These are phyloP conservation scores for Acanthurus tractus DNA, from an alignment of 2,797 vertebrate species.

Conservation along the genomic window DNA sequence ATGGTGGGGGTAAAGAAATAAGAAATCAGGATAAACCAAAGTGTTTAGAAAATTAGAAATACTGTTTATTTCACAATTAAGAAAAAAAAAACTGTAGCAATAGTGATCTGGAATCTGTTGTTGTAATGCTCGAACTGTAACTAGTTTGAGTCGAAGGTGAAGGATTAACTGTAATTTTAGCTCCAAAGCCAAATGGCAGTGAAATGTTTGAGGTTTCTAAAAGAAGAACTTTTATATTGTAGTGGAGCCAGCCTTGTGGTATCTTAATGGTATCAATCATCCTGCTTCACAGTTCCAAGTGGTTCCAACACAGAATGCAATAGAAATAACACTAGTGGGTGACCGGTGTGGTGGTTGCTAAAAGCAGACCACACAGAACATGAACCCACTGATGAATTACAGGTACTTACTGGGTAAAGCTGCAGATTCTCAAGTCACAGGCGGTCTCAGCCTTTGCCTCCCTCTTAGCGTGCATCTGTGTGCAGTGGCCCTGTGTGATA, in stretches of 20 bases:
- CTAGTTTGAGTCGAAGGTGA: neutral
- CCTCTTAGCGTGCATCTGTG: conserved; percentile 53
- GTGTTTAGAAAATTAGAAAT: no score
- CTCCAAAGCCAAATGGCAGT: conserved; percentile 30
- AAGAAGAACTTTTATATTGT: conserved; percentile 2
- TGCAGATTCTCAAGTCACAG: conserved; percentile 51
- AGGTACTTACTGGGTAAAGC: conserved; percentile 54
- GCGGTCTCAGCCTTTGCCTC: conserved; percentile 52
- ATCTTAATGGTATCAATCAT: neutral
- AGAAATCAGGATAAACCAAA: no score
- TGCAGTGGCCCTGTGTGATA: conserved; percentile 52
- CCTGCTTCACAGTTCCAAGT: conserved; percentile 25
- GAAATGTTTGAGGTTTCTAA: conserved; percentile 35
- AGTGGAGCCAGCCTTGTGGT: no score
- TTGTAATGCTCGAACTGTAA: neutral
- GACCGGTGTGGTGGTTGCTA: conserved; percentile 24
- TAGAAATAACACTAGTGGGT: conserved; percentile 29
- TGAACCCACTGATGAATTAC: conserved; percentile 54
- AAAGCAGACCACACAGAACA: conserved; percentile 69
- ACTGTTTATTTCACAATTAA: no score
- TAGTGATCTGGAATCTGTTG: no score
- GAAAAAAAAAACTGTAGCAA: no score
- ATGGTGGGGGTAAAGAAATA: no score
- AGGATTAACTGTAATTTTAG: conserved; percentile 16
- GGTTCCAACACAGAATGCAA: conserved; percentile 30